A percentile compares a stretch with the other conserved stretches of the same genome.
These are phyloP conservation scores for Haliaeetus leucogaster DNA, from an alignment of 2,113 vertebrate species.

Conservation along the genomic window DNA sequence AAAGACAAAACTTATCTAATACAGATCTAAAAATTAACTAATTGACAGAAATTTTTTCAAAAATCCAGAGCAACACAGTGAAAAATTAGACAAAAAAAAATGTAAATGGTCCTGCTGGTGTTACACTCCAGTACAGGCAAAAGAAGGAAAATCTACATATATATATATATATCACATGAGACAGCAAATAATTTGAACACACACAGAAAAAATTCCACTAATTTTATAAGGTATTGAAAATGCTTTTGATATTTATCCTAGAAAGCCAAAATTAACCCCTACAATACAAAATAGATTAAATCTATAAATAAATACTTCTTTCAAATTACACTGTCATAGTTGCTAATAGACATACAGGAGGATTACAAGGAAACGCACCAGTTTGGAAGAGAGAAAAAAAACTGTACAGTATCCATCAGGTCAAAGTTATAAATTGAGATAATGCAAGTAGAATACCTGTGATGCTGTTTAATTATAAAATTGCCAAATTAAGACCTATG, in stretches of 20 bases:
- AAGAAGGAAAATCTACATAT: neutral
- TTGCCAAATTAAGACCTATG: neutral
- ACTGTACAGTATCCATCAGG: neutral
- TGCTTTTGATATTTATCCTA: neutral
- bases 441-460: neutral
- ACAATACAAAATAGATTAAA: neutral
- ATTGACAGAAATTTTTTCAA: neutral
- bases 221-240: neutral
- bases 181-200: neutral
- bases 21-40: neutral
- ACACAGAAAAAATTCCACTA: neutral
- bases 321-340: neutral
- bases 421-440: conserved; percentile 25
- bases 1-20: neutral
- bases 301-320: neutral
- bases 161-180: neutral
- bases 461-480: neutral
- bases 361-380: neutral
- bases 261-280: neutral
- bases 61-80: neutral
- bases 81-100: neutral
- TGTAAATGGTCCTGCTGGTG: neutral
- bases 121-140: neutral
- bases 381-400: neutral
- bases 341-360: neutral